Evolutionary conservation across 2,888 invertebrate genomes (phyloP).

Genomic region (Campopleginae sp.): DNA sequence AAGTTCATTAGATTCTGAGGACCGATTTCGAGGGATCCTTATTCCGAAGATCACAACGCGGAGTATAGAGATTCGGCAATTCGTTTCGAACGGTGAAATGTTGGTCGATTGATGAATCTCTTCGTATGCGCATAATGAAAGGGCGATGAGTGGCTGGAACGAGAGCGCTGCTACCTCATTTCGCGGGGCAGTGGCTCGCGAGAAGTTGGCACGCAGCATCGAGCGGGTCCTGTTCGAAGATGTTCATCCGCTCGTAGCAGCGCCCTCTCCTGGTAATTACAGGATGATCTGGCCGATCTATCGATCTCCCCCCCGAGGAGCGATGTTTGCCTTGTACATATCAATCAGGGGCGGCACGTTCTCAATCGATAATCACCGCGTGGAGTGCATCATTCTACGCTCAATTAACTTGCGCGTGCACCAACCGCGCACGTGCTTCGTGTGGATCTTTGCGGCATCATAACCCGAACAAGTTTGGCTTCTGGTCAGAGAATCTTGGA

Average conservation of each 20-base stretch:
- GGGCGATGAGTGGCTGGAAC: slow-evolving; percentile 78
- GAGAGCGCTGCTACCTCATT: slow-evolving; percentile 61
- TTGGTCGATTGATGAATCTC: slow-evolving; percentile 63
- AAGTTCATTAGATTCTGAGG: not conserved
- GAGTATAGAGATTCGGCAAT: not conserved
- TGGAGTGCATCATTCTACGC: slow-evolving; percentile 64
- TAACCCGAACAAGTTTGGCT: slow-evolving; percentile 9
- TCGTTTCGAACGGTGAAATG: slow-evolving; percentile 43
- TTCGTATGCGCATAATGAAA: slow-evolving; percentile 72
- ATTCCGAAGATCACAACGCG: slow-evolving; percentile 13
- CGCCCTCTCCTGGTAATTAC: slow-evolving; percentile 64
- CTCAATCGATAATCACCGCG: slow-evolving; percentile 67
- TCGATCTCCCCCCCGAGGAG: slow-evolving; percentile 64
- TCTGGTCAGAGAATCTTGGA: not conserved
- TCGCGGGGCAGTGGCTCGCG: slow-evolving; percentile 50
- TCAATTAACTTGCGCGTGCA: slow-evolving; percentile 66
- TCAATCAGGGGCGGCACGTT: slow-evolving; percentile 60
- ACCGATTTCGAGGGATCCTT: slow-evolving; percentile 80
- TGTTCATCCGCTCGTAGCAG: slow-evolving; percentile 53
- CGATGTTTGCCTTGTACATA: slow-evolving; percentile 68
- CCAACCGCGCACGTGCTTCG: slow-evolving; percentile 47
- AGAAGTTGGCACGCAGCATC: slow-evolving; percentile 63
- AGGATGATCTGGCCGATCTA: slow-evolving; percentile 69
- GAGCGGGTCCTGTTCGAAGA: slow-evolving; percentile 39
- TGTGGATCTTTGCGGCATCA: slow-evolving; percentile 48